Conservation (phyloP, 2,888 invertebrate species). For the Cheilosia variabilis region DNA sequence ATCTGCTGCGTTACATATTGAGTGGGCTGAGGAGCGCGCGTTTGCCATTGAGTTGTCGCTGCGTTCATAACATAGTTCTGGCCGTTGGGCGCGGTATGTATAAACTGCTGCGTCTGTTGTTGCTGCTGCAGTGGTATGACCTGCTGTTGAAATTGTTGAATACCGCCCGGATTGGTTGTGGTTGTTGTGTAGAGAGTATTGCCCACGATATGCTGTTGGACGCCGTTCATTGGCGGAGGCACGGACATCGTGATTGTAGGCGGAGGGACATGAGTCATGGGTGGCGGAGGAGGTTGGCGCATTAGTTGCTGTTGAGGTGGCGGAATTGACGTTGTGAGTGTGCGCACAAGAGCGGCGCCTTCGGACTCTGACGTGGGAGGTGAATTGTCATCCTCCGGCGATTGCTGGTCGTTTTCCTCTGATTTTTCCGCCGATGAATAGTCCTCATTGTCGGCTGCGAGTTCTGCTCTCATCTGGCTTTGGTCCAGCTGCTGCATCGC, state of each 20-base stretch:
- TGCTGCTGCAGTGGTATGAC: conserved; percentile 65
- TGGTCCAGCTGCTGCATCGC: conserved; percentile 57
- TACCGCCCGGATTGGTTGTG: conserved; percentile 56
- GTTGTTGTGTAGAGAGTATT: conserved; percentile 70
- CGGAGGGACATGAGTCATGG: conserved; percentile 68
- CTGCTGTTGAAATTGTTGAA: conserved; percentile 69
- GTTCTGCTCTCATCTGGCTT: conserved; percentile 33
- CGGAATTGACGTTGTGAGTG: conserved; percentile 54
- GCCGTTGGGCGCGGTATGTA: conserved; percentile 68
- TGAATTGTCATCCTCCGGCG: conserved; percentile 44
- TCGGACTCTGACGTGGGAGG: conserved; percentile 43
- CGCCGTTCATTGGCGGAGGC: conserved; percentile 69
- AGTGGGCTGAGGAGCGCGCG: conserved; percentile 56
- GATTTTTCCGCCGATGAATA: conserved; percentile 54
- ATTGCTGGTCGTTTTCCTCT: conserved; percentile 51
- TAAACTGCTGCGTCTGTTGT: conserved; percentile 65
- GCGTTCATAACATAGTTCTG: conserved; percentile 70
- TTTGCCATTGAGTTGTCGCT: conserved; percentile 64
- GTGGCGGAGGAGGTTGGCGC: conserved; percentile 61
- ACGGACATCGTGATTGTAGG: conserved; percentile 72
- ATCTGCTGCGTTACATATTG: conserved; percentile 68
- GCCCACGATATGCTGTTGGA: conserved; percentile 70
- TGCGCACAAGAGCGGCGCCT: conserved; percentile 29
- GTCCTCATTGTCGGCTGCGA: conserved; percentile 48
- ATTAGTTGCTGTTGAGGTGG: conserved; percentile 65